Percentiles rank a stretch among this genome's conserved stretches.
Conservation (phyloP, 1,140 invertebrate genomes). For the Drosophila biarmipes region DNA sequence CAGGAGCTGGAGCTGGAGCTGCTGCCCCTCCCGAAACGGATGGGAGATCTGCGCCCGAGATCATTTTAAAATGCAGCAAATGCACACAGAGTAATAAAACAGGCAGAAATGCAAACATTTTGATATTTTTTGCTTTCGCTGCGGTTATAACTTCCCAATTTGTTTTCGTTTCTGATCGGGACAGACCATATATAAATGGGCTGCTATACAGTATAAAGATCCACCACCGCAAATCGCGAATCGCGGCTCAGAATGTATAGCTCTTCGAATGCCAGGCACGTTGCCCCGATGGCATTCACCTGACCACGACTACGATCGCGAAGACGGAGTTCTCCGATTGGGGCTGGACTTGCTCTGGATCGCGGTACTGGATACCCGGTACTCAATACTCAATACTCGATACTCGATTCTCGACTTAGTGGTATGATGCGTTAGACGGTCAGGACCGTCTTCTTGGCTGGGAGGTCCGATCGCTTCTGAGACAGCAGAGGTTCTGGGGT, state of each 20-base stretch:
- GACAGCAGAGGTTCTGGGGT: conserved; percentile 55
- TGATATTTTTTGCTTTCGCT: conserved; percentile 35
- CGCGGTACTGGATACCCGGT: conserved; percentile 18
- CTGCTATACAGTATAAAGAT: conserved; percentile 50
- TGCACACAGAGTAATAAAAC: conserved; percentile 81
- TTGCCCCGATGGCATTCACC: conserved; percentile 77
- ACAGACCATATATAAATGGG: conserved; percentile 71
- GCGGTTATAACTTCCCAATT: conserved; percentile 58
- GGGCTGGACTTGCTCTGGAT: conserved; percentile 20
- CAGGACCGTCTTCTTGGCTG: conserved; percentile 72
- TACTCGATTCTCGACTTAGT: conserved; percentile 10
- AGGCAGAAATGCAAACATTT: conserved; percentile 75
- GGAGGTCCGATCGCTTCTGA: conserved; percentile 79
- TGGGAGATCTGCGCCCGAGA: conserved; percentile 56
- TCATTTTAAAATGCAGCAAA: conserved; percentile 79
- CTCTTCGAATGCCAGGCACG: conserved; percentile 69
- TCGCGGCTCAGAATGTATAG: conserved; percentile 42
- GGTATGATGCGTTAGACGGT: conserved; percentile 47
- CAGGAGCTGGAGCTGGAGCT: conserved; percentile 9
- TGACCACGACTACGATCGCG: conserved; percentile 50
- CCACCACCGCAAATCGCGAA: conserved; percentile 55
- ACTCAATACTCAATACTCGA: conserved; percentile 18
- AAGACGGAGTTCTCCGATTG: conserved; percentile 43
- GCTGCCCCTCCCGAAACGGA: conserved; percentile 11
- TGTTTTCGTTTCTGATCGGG: conserved; percentile 66